Conservation (phyloP, 64 coral and sea anemone genomes). For the Exaiptasia diaphana region DNA sequence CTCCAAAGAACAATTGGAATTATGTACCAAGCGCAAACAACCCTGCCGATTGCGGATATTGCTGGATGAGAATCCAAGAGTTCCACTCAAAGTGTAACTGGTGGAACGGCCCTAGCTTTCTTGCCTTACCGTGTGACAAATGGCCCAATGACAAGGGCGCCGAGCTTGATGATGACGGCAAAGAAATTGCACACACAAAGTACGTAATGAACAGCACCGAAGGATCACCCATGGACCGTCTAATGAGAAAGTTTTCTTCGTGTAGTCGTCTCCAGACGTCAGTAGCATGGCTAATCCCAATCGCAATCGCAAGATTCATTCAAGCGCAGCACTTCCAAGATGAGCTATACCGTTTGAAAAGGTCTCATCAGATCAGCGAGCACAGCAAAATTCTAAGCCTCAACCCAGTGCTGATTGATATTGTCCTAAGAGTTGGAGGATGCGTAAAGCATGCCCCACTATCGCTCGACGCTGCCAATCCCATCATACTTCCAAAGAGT, state of each 20-base stretch:
- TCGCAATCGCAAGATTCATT: too few species aligned
- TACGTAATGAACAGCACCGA: background rate
- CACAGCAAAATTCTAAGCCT: too few species aligned
- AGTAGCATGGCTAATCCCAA: too few species aligned
- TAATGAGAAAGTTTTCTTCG: background rate
- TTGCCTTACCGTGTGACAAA: background rate
- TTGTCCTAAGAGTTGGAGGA: slow-evolving; percentile 22
- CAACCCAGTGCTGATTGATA: background rate
- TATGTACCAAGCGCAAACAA: background rate
- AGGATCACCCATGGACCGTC: background rate
- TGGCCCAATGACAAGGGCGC: background rate
- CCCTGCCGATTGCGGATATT: slow-evolving; percentile 9
- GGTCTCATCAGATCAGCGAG: too few species aligned
- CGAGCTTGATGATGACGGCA: background rate
- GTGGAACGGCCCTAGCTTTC: background rate
- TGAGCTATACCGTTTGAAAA: too few species aligned
- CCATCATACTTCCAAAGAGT: slow-evolving; percentile 19
- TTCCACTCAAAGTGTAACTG: background rate
- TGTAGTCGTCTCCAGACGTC: background rate
- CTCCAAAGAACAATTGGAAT: slow-evolving; percentile 5
- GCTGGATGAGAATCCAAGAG: background rate
- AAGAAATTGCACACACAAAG: too few species aligned
- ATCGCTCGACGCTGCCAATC: background rate
- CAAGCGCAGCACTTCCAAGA: too few species aligned
- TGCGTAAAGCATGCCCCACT: slow-evolving; percentile 1